These are phyloP conservation scores for Microctonus aethiopoides DNA, from an alignment of 2,888 invertebrate species.

Conservation along the genomic window DNA sequence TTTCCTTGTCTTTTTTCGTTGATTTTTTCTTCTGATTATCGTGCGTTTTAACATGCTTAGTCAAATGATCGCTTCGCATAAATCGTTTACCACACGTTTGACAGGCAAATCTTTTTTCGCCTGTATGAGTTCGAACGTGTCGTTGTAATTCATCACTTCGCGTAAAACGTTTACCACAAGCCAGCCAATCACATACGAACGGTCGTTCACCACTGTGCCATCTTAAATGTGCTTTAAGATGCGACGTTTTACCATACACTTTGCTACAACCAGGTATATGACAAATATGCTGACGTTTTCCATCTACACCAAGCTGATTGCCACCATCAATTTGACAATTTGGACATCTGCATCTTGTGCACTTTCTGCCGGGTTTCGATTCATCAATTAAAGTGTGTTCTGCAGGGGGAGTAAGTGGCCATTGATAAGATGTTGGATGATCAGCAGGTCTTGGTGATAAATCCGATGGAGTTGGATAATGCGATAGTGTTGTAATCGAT, in stretches of 20 bases:
- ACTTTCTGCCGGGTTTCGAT: conserved; percentile 69
- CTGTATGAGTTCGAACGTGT: conserved; percentile 89
- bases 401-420: conserved; percentile 54
- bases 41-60: conserved; percentile 92
- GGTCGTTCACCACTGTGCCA: conserved; percentile 96
- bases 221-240: conserved; percentile 89
- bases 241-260: conserved; percentile 94
- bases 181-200: conserved; percentile 88
- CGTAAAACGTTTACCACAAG: conserved; percentile 91
- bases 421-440: conserved; percentile 51
- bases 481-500: conserved; percentile 47
- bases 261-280: conserved; percentile 89
- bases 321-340: conserved; percentile 82
- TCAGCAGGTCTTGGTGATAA: not conserved
- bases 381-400: conserved; percentile 45
- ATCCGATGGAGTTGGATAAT: conserved; percentile 47
- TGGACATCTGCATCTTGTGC: conserved; percentile 83
- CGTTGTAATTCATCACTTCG: conserved; percentile 87
- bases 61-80: conserved; percentile 93
- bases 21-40: conserved; percentile 73
- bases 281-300: conserved; percentile 86
- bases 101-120: conserved; percentile 89
- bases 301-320: conserved; percentile 80
- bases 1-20: conserved; percentile 67
- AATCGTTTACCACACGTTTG: conserved; percentile 89